Percentiles rank a stretch among this genome's conserved stretches.
Conservation (phyloP, 2,113 vertebrate genomes). For the Parotia lawesii region DNA sequence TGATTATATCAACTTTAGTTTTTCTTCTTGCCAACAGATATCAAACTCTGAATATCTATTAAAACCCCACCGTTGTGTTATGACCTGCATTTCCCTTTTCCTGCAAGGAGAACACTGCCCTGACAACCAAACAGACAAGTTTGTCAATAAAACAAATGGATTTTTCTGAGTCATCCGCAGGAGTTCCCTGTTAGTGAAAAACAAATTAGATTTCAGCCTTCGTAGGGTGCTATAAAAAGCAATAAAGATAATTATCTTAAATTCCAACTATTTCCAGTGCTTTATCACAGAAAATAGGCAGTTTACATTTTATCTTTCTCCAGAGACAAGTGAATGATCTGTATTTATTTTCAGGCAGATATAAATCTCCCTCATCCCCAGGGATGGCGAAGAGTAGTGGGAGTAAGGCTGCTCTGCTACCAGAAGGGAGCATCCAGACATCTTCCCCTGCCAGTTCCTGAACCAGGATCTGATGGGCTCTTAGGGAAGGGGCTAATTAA, state of each 20-base stretch:
- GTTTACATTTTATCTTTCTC: conserved; percentile 28
- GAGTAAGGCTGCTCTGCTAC: background rate
- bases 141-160: conserved; percentile 51
- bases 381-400: fast-evolving
- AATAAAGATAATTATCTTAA: conserved; percentile 58
- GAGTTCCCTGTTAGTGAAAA: conserved; percentile 14
- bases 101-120: background rate
- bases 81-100: background rate
- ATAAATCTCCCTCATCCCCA: background rate
- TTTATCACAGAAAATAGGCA: conserved; percentile 26
- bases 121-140: background rate
- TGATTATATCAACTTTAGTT: background rate
- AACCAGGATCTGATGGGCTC: background rate
- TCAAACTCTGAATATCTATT: background rate
- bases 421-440: background rate
- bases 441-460: background rate
- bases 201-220: conserved; percentile 46
- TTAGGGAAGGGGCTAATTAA: background rate
- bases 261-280: conserved; percentile 40
- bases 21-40: background rate
- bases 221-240: conserved; percentile 35
- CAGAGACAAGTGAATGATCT: conserved; percentile 3
- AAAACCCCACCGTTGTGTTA: background rate
- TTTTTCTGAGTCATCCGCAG: conserved; percentile 30
- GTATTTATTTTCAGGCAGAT: background rate